Evolutionary conservation across 2,888 invertebrate genomes (phyloP).

Genomic region (Nemoura dubitans): DNA sequence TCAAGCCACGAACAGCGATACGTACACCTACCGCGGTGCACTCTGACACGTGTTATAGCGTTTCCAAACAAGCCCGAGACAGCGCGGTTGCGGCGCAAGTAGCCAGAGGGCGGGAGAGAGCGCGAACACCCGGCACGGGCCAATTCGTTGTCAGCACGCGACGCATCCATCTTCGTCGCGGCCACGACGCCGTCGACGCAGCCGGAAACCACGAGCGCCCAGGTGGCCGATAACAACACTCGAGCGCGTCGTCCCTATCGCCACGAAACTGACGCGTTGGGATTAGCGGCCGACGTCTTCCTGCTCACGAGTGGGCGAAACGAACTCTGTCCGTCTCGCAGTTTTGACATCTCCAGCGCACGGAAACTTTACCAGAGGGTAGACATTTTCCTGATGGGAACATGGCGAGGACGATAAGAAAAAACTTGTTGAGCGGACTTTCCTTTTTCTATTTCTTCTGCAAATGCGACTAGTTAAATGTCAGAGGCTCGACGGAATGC

Average conservation of each 20-base stretch:
- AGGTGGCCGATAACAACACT: not conserved
- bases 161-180: not conserved
- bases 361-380: not conserved
- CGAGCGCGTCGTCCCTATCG: no score
- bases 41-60: not conserved
- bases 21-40: not conserved
- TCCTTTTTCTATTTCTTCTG: not conserved
- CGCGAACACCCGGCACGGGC: not conserved
- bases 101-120: not conserved
- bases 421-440: not conserved
- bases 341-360: not conserved
- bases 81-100: not conserved
- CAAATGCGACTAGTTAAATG: not conserved
- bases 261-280: not conserved
- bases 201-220: not conserved
- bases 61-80: not conserved
- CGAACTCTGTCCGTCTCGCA: not conserved
- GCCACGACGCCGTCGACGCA: not conserved
- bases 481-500: not conserved
- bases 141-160: conserved; percentile 7
- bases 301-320: not conserved
- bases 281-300: not conserved
- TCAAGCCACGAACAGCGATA: not conserved
- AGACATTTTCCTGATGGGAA: not conserved
- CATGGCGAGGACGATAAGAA: not conserved